phyloP scores from a whole-genome alignment of 1,140 invertebrate species.

The Dufourea novaeangliae region DNA sequence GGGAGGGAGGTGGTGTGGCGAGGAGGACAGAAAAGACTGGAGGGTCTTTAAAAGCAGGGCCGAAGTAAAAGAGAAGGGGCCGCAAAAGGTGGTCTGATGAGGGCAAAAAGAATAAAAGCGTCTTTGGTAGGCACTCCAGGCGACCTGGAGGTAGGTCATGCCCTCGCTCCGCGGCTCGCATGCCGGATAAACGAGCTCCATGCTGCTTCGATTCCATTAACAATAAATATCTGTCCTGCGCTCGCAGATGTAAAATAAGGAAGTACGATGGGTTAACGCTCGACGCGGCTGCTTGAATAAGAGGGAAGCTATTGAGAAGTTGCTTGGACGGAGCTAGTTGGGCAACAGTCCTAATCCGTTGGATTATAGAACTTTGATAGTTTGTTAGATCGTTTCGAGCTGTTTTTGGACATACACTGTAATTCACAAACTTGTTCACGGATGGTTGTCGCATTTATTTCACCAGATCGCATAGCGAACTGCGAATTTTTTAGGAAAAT shows the following conservation, averaged over 20 bases:
- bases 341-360: too few relatives aligned
- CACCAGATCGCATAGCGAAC: too few relatives aligned
- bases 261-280: constrained; percentile 10
- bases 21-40: background rate
- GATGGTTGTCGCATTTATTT: too few relatives aligned
- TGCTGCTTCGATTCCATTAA: constrained; percentile 29
- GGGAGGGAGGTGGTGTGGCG: background rate
- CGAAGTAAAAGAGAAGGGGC: constrained; percentile 13
- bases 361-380: too few relatives aligned
- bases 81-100: constrained; percentile 43
- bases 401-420: too few relatives aligned
- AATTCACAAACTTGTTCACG: too few relatives aligned
- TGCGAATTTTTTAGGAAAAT: too few relatives aligned
- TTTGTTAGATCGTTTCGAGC: too few relatives aligned
- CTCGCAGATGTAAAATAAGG: background rate
- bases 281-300: background rate
- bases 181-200: constrained; percentile 7
- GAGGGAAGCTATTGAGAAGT: constrained; percentile 6
- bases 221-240: constrained; percentile 36
- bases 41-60: constrained; percentile 27
- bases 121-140: constrained; percentile 24
- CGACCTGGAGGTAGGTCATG: constrained; percentile 25
- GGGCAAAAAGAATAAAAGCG: constrained; percentile 43
- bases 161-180: background rate
- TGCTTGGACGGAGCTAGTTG: too few relatives aligned